phyloP scores from a whole-genome alignment of 2,888 invertebrate genomes.

The Rotaria sp. region DNA sequence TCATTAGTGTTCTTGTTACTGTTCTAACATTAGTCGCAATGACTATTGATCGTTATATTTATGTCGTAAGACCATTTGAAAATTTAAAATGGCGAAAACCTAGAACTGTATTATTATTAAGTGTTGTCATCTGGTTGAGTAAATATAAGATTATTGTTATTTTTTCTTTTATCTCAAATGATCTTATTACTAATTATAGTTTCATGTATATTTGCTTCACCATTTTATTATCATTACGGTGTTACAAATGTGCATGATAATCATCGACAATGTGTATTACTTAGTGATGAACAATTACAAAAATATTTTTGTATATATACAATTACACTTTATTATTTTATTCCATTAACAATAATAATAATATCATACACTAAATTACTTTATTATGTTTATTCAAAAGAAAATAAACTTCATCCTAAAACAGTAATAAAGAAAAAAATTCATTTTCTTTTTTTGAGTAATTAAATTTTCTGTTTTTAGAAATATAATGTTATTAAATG shows the following conservation, averaged over 20 bases:
- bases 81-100: slow-evolving; percentile 33
- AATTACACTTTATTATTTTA: slow-evolving; percentile 30
- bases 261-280: neutral
- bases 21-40: slow-evolving; percentile 37
- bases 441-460: neutral
- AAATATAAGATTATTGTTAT: neutral
- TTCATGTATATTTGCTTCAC: slow-evolving; percentile 22
- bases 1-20: slow-evolving; percentile 32
- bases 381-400: slow-evolving; percentile 33
- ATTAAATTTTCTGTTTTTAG: neutral
- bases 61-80: slow-evolving; percentile 33
- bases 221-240: slow-evolving; percentile 9
- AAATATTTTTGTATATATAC: neutral
- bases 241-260: neutral
- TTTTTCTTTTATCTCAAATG: neutral
- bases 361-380: slow-evolving; percentile 30
- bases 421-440: neutral
- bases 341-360: slow-evolving; percentile 36
- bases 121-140: slow-evolving; percentile 37
- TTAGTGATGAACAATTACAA: neutral
- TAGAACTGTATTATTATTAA: slow-evolving; percentile 22
- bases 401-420: neutral
- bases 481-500: neutral
- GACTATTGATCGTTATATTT: slow-evolving; percentile 39
- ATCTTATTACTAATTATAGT: neutral